A percentile compares a stretch with the other conserved stretches of the same genome.
Conservation (phyloP, 1,140 invertebrate species). For the Drosophila navojoa region DNA sequence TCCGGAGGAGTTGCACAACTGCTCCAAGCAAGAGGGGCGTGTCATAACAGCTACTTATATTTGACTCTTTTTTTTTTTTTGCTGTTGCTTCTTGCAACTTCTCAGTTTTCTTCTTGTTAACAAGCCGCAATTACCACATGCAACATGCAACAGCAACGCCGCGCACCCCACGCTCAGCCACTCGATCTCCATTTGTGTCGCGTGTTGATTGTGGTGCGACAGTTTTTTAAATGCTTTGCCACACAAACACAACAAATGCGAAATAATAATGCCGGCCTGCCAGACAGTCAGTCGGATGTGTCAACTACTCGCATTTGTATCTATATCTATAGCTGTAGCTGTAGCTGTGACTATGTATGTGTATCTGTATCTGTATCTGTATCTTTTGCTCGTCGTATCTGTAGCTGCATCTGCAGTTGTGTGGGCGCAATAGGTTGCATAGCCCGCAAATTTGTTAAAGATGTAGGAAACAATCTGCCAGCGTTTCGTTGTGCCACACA, state of each 20-base stretch:
- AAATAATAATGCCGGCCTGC: constrained; percentile 45
- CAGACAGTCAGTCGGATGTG: constrained; percentile 13
- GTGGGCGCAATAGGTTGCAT: constrained; percentile 8
- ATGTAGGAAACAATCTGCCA: constrained; percentile 34
- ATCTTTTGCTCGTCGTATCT: constrained; percentile 7
- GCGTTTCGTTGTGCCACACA: no score
- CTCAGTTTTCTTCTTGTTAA: constrained; percentile 32
- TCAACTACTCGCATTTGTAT: constrained; percentile 4
- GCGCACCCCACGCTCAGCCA: not conserved
- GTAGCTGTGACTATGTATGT: not conserved
- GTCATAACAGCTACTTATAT: not conserved
- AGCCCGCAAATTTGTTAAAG: constrained; percentile 22
- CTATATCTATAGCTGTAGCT: not conserved
- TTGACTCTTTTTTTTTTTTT: no score
- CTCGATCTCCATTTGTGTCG: constrained; percentile 14
- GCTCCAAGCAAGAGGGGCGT: not conserved
- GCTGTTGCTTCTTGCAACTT: not conserved
- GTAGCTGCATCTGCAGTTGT: constrained; percentile 3
- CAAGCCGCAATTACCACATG: constrained; percentile 64
- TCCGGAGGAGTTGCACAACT: not conserved
- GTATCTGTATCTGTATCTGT: not conserved
- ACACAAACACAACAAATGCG: constrained; percentile 44
- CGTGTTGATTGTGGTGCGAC: not conserved
- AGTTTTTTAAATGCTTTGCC: constrained; percentile 23
- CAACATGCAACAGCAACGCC: constrained; percentile 11